These are phyloP conservation scores for Drosophila birchii DNA, from an alignment of 2,888 invertebrate species.

Conservation along the genomic window DNA sequence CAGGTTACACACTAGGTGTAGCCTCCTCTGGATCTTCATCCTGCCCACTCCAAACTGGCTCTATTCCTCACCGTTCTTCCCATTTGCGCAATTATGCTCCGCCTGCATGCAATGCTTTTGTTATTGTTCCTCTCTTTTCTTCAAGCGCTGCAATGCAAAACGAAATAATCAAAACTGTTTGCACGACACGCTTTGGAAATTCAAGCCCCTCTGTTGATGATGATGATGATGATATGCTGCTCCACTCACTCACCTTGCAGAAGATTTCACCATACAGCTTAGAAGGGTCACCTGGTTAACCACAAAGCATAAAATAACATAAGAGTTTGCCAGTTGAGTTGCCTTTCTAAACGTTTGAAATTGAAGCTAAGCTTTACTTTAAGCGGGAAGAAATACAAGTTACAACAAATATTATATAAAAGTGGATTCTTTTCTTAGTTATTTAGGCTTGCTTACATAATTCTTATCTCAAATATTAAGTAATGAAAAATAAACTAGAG, in stretches of 20 bases:
- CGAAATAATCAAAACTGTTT: conserved; percentile 28
- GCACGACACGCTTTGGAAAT: conserved; percentile 57
- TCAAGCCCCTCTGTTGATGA: conserved; percentile 23
- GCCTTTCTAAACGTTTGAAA: not conserved
- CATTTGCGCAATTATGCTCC: conserved; percentile 44
- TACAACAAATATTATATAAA: not conserved
- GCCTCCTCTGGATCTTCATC: conserved; percentile 16
- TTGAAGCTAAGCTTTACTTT: not conserved
- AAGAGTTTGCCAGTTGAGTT: conserved; percentile 6
- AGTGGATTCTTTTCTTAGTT: not conserved
- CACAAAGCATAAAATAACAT: conserved; percentile 49
- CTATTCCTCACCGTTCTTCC: conserved; percentile 14
- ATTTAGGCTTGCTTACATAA: not conserved
- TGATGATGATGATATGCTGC: conserved; percentile 1
- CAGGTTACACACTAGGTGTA: conserved; percentile 27
- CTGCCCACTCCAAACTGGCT: not conserved
- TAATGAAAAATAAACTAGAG: not conserved
- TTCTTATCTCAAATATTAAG: not conserved
- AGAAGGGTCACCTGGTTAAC: conserved; percentile 56
- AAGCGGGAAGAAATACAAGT: not conserved
- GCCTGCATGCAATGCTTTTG: conserved; percentile 62
- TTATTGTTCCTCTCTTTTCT: conserved; percentile 18
- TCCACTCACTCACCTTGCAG: conserved; percentile 5
- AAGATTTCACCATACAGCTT: conserved; percentile 46
- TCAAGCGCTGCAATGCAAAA: conserved; percentile 14